Percentiles rank a stretch among this genome's conserved stretches.
These are phyloP conservation scores for Muntiacus reevesi DNA, from an alignment of 2,113 vertebrate species.

Conservation along the genomic window DNA sequence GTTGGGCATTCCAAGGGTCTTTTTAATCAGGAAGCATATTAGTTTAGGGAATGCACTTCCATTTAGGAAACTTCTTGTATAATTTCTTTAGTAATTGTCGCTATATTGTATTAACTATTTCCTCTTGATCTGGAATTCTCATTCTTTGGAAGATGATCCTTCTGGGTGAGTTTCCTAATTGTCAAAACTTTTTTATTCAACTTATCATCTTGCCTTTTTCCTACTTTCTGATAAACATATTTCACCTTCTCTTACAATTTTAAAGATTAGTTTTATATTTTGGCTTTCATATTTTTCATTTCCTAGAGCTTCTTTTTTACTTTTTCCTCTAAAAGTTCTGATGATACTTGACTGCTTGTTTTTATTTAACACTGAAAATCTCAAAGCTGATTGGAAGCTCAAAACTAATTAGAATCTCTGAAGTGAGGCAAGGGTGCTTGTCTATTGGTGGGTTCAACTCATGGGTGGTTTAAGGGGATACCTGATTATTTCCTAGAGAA, in stretches of 20 bases:
- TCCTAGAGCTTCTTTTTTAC: neutral
- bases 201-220: neutral
- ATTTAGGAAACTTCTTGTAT: neutral
- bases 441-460: neutral
- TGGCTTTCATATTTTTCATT: neutral
- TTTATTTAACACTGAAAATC: neutral
- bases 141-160: neutral
- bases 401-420: neutral
- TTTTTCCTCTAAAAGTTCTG: neutral
- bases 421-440: neutral
- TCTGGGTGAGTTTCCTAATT: neutral
- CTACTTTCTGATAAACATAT: neutral
- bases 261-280: neutral
- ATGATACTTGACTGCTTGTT: neutral
- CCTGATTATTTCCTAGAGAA: neutral
- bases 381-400: neutral
- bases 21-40: neutral
- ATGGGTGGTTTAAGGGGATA: neutral
- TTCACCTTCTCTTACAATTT: neutral
- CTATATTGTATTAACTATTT: neutral
- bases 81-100: neutral
- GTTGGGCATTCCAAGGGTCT: neutral
- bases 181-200: neutral
- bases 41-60: neutral
- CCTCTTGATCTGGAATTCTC: neutral